Evolutionary conservation across 1,140 invertebrate genomes (phyloP).

Genomic region (Forficula auricularia): DNA sequence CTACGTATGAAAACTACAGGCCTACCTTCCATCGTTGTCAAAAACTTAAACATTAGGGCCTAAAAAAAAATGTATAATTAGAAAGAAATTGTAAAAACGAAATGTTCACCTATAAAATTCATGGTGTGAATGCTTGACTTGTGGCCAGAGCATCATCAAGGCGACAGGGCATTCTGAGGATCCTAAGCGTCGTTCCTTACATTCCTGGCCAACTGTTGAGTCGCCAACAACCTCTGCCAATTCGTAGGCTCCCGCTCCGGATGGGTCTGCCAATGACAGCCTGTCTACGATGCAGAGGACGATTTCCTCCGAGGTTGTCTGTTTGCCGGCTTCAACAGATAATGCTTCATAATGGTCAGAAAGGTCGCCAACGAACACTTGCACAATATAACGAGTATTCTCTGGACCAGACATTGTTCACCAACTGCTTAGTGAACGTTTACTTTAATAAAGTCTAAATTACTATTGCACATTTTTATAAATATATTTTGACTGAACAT

Average conservation of each 20-base stretch:
- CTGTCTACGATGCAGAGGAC: conserved; percentile 69
- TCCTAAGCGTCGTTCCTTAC: conserved; percentile 78
- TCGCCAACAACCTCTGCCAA: conserved; percentile 77
- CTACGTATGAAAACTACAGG: too few species aligned
- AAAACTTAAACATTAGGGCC: too few species aligned
- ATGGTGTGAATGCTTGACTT: conserved; percentile 32
- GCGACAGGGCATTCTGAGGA: conserved; percentile 75
- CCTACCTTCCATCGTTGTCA: too few species aligned
- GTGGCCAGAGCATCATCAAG: conserved; percentile 85
- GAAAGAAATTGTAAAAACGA: too few species aligned
- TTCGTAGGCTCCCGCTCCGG: conserved; percentile 51
- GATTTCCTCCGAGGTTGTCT: conserved; percentile 77
- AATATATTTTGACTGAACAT: too few species aligned
- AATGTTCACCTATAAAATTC: conserved; percentile 37
- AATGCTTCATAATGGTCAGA: conserved; percentile 77
- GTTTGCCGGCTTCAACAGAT: conserved; percentile 80
- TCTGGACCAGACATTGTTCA: conserved; percentile 12
- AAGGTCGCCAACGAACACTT: conserved; percentile 79
- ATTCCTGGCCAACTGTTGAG: conserved; percentile 57
- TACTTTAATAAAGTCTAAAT: too few species aligned
- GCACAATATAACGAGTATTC: conserved; percentile 33
- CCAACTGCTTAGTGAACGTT: too few species aligned
- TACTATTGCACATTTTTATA: too few species aligned
- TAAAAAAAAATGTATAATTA: too few species aligned
- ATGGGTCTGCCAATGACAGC: conserved; percentile 44